Evolutionary conservation across 2,113 vertebrate species (phyloP).

Genomic region (Rhynchopsitta pachyrhyncha): DNA sequence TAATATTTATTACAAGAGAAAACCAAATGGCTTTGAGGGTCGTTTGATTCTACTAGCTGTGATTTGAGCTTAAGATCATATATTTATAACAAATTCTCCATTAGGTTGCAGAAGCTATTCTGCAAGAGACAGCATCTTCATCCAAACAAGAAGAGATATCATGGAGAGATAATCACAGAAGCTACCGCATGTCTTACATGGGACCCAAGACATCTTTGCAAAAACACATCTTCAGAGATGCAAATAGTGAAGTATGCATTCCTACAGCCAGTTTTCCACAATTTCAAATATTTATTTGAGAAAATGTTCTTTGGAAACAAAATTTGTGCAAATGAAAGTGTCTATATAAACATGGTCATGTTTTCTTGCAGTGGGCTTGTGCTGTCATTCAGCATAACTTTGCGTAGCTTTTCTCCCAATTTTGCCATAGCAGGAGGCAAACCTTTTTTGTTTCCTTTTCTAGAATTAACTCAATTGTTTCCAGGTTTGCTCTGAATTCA

Average conservation of each 20-base stretch:
- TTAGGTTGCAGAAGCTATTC: slow-evolving; percentile 36
- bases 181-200: no score
- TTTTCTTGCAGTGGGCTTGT: background rate
- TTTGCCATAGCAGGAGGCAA: background rate
- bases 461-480: background rate
- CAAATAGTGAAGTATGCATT: background rate
- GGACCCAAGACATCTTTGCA: background rate
- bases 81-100: background rate
- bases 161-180: background rate
- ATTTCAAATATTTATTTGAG: background rate
- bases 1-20: background rate
- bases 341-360: background rate
- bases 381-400: background rate
- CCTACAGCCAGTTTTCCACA: background rate
- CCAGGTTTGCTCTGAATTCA: background rate
- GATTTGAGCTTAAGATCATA: background rate
- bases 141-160: background rate
- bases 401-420: background rate
- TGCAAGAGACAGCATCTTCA: background rate
- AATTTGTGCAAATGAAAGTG: background rate
- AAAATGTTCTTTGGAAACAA: background rate
- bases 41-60: background rate
- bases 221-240: background rate
- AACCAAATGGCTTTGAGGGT: background rate
- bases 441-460: rapidly evolving